These are phyloP conservation scores for Microctenopoma lineatum DNA, from an alignment of 2,797 vertebrate genomes.

Conservation along the genomic window DNA sequence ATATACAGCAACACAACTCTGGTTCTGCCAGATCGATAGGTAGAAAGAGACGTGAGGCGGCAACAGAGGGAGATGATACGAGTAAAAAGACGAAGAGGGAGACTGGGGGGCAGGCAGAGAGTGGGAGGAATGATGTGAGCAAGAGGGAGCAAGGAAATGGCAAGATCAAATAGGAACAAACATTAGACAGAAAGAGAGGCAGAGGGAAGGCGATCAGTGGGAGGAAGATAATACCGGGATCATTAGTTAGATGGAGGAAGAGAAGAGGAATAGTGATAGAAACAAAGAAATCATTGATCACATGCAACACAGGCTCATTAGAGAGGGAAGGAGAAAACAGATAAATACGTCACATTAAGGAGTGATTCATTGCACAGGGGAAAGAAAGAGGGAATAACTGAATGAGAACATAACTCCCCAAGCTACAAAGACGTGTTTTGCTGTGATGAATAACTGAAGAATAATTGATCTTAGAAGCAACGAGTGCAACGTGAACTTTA, in stretches of 20 bases:
- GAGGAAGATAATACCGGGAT: constrained; percentile 54
- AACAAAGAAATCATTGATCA: constrained; percentile 31
- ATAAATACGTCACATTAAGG: constrained; percentile 22
- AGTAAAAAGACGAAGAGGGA: constrained; percentile 1
- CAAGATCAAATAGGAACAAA: constrained; percentile 64
- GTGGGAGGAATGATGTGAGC: constrained; percentile 62
- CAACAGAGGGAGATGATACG: constrained; percentile 1
- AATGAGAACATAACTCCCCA: constrained; percentile 6
- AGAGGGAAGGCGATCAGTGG: constrained; percentile 46
- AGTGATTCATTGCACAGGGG: constrained; percentile 23
- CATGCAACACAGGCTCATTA: constrained; percentile 19
- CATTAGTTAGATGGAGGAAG: constrained; percentile 44
- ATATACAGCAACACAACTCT: constrained; percentile 25
- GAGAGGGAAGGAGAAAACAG: constrained; percentile 1
- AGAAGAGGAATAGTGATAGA: constrained; percentile 9
- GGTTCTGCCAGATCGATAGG: constrained; percentile 34
- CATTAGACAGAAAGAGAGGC: constrained; percentile 55
- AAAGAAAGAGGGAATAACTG: constrained; percentile 6
- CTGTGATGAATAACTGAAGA: constrained; percentile 29
- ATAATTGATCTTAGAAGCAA: constrained; percentile 34
- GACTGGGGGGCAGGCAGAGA: constrained; percentile 32
- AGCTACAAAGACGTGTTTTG: constrained; percentile 2
- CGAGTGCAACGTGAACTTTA: constrained; percentile 1
- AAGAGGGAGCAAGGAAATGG: constrained; percentile 30
- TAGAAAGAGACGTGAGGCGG: constrained; percentile 8